A percentile compares a stretch with the other conserved stretches of the same genome.
Evolutionary conservation across 1,140 invertebrate species (phyloP).

Genomic region (Sycophaga agraensis): DNA sequence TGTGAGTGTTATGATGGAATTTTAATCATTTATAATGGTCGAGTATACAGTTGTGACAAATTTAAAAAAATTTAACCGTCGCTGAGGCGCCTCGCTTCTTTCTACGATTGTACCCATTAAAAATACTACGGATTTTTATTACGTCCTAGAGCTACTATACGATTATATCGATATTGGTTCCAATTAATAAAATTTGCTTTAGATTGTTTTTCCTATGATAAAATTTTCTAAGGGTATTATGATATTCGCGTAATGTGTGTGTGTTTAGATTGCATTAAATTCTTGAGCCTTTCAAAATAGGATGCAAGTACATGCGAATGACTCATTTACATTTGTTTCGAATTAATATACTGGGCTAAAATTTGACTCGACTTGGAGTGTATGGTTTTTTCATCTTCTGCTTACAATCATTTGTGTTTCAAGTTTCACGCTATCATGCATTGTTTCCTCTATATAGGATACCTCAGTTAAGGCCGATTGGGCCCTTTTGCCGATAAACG

Average conservation of each 20-base stretch:
- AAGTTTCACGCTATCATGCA: slow-evolving; percentile 21
- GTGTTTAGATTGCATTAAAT: slow-evolving; percentile 10
- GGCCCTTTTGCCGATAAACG: not conserved
- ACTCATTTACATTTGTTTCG: slow-evolving; percentile 13
- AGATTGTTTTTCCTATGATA: not conserved
- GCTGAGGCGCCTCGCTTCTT: not conserved
- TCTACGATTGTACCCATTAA: not conserved
- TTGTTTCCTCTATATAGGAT: not conserved
- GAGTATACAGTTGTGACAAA: not conserved
- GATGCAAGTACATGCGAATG: slow-evolving; percentile 7
- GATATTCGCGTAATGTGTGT: not conserved
- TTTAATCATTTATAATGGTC: slow-evolving; percentile 2
- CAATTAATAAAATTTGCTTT: not conserved
- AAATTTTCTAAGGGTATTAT: slow-evolving; percentile 19
- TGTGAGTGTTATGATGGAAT: slow-evolving; percentile 9
- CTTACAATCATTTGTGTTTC: slow-evolving; percentile 10
- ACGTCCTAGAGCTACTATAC: not conserved
- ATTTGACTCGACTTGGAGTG: not conserved
- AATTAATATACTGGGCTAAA: slow-evolving; percentile 3
- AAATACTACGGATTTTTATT: slow-evolving; percentile 14
- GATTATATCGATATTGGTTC: slow-evolving; percentile 1
- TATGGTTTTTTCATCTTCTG: not conserved
- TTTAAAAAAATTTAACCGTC: slow-evolving; percentile 3
- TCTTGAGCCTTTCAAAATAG: not conserved
- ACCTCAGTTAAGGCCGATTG: slow-evolving; percentile 4